phyloP scores from a whole-genome alignment of 2,113 vertebrate species.

The Odontesthes bonariensis region DNA sequence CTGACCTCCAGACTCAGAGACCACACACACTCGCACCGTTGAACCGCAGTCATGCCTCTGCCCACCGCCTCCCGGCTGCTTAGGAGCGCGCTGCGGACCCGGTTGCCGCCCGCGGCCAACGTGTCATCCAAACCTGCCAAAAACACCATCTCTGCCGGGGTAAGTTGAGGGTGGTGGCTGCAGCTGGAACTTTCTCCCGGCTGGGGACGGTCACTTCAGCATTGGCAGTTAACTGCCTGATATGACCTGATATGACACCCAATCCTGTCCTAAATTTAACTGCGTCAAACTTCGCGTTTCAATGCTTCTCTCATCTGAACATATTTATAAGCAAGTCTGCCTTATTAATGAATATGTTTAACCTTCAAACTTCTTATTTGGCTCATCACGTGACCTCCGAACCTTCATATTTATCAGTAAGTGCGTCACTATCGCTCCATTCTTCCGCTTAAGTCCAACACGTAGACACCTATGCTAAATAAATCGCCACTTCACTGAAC shows the following conservation, averaged over 20 bases:
- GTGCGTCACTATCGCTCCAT: constrained; percentile 59
- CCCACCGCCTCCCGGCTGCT: constrained; percentile 44
- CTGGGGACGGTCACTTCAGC: too few species aligned
- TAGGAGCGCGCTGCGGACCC: constrained; percentile 47
- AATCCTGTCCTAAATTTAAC: too few species aligned
- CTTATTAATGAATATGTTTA: too few species aligned
- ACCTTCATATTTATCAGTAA: background rate
- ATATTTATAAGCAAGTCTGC: too few species aligned
- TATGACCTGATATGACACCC: too few species aligned
- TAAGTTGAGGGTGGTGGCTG: constrained; percentile 38
- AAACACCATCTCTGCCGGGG: constrained; percentile 37
- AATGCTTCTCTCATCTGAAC: too few species aligned
- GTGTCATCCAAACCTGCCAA: constrained; percentile 56
- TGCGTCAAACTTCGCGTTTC: too few species aligned
- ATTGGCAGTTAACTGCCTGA: too few species aligned
- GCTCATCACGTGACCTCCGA: background rate
- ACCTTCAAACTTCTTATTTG: too few species aligned
- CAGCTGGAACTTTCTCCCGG: too few species aligned
- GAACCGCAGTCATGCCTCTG: constrained; percentile 48
- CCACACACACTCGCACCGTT: too few species aligned
- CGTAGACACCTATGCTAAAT: constrained; percentile 38
- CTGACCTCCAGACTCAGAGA: background rate
- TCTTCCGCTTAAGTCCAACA: constrained; percentile 38
- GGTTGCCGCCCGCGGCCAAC: constrained; percentile 27
- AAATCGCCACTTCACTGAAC: background rate